Conservation (phyloP, 1,140 invertebrate species). For the Ceratina australensis region DNA sequence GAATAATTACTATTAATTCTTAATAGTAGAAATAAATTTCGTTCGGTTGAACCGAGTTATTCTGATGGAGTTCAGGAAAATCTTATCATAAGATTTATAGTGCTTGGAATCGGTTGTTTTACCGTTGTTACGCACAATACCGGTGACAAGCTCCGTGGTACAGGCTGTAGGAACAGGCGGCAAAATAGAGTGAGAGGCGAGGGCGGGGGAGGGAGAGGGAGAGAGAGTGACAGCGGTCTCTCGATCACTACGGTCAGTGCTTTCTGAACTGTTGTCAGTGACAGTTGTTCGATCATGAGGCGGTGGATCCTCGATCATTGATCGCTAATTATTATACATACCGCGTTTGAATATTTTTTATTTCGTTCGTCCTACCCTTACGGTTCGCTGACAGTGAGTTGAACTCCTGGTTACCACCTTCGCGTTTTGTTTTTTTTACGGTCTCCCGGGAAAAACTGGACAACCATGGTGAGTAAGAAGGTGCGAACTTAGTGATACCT, state of each 20-base stretch:
- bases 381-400: neutral
- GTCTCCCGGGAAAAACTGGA: conserved; percentile 39
- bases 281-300: conserved; percentile 71
- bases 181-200: neutral
- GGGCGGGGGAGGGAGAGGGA: conserved; percentile 34
- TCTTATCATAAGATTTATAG: too few species aligned
- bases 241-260: conserved; percentile 71
- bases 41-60: too few species aligned
- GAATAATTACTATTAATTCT: too few species aligned
- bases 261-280: conserved; percentile 80
- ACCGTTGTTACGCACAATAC: neutral
- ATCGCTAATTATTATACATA: conserved; percentile 17
- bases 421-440: neutral
- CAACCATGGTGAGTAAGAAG: conserved; percentile 53
- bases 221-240: conserved; percentile 51
- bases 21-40: too few species aligned
- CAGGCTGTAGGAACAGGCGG: conserved; percentile 5
- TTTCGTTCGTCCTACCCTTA: neutral
- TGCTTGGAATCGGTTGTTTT: too few species aligned
- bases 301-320: conserved; percentile 58
- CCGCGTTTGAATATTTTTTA: conserved; percentile 9
- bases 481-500: neutral
- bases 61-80: too few species aligned
- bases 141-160: too few species aligned
- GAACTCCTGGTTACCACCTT: neutral